phyloP scores from a whole-genome alignment of 2,113 vertebrate genomes.

The Paradoxurus hermaphroditus region DNA sequence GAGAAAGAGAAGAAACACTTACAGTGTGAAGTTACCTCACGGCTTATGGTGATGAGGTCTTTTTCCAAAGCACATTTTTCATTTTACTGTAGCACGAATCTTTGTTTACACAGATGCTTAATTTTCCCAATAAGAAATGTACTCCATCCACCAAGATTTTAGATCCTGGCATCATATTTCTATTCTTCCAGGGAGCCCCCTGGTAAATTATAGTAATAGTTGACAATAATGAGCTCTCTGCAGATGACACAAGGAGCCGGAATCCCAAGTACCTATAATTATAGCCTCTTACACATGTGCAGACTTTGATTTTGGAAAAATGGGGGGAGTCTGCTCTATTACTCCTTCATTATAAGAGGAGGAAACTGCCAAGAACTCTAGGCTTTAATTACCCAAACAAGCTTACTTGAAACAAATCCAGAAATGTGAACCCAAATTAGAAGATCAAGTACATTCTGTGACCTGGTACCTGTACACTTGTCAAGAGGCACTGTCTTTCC shows the following conservation, averaged over 20 bases:
- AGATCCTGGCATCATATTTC: not conserved
- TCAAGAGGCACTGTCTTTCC: slow-evolving; percentile 23
- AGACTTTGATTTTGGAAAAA: not conserved
- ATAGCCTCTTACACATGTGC: not conserved
- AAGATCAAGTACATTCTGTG: not conserved
- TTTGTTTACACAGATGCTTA: not conserved
- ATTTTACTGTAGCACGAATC: not conserved
- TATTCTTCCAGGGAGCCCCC: not conserved
- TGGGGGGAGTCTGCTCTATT: not conserved
- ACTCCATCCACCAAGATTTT: not conserved
- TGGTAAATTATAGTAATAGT: not conserved
- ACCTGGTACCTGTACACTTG: not conserved
- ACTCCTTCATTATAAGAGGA: not conserved
- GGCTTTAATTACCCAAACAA: not conserved
- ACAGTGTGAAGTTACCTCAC: not conserved
- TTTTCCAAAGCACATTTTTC: not conserved
- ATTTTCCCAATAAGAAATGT: not conserved
- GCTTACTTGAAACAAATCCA: not conserved
- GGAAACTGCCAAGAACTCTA: not conserved
- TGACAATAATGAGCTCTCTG: not conserved
- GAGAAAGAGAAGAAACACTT: not conserved
- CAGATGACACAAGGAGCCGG: not conserved
- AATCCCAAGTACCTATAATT: not conserved
- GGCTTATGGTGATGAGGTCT: not conserved
- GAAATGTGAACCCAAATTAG: not conserved